Evolutionary conservation across 1,140 invertebrate species (phyloP).

Genomic region (Lucilia cuprina): DNA sequence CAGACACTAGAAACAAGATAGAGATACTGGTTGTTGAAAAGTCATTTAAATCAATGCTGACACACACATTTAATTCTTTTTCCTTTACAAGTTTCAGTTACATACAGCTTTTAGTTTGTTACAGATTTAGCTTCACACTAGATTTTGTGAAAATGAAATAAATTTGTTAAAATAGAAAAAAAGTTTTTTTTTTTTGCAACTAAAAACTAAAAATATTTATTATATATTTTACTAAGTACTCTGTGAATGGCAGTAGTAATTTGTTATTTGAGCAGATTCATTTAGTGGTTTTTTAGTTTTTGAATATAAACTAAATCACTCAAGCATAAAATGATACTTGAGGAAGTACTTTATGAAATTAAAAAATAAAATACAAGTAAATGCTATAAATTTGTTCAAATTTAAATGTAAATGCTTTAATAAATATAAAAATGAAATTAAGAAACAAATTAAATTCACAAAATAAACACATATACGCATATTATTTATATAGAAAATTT

Average conservation of each 20-base stretch:
- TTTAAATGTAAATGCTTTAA: background rate
- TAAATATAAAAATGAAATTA: background rate
- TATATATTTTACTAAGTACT: too few relatives aligned
- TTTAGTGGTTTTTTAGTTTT: background rate
- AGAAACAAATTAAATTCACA: background rate
- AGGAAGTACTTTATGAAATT: background rate
- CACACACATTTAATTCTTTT: background rate
- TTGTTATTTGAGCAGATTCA: background rate
- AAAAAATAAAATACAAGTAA: too few relatives aligned
- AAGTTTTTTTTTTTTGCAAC: too few relatives aligned
- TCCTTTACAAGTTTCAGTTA: background rate
- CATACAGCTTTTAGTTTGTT: too few relatives aligned
- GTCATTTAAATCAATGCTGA: background rate
- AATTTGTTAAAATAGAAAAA: background rate
- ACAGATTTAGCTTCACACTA: background rate
- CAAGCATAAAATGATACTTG: constrained; percentile 1
- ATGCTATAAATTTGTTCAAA: background rate
- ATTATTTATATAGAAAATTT: too few relatives aligned
- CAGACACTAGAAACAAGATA: too few relatives aligned
- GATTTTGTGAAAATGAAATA: background rate
- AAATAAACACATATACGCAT: too few relatives aligned
- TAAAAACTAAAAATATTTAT: too few relatives aligned
- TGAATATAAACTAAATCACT: background rate
- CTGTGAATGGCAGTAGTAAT: background rate
- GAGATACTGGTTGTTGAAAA: too few relatives aligned